Base-by-base conservation (phyloP, 1,140 invertebrate species). In the Antheraea pernyi region DNA sequence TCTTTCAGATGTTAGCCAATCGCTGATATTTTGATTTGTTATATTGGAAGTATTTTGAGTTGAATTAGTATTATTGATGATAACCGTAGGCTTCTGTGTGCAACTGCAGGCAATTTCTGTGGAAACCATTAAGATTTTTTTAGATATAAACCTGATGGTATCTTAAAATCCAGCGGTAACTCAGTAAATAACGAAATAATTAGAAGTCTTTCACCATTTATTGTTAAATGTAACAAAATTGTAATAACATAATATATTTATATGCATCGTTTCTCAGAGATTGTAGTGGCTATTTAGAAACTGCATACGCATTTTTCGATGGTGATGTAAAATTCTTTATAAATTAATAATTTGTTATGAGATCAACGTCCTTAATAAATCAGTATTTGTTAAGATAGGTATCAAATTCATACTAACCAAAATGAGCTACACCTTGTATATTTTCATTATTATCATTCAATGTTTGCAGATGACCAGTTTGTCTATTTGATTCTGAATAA, bases 11-110 rank as follows among this genome's bases (percentile, higher is more conserved):
- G 74, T 65, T 0, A 81, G 60, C 79, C 77, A 82, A 37, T 78
- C 75, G 3, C 65, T 75, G 19, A 84, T 67, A 73, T 77, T 83
- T 53, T 82, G 75, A 59, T 81, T 68, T 18, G 78, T 76, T 36
- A 70, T 69, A 73, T 75, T 79, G 62, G 68, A 81, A 18, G 59
- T 18, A 68, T 68, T 73, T 58, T 68, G n/a, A 16, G 46, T 22
- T 59, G 18, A 71, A 53, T 66, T 22, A 13, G 13, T 16, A 36
- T 59, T 36, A 59, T 59, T n/a, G 59, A 67, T 3, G 6, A 65
- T 22, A 42, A 62, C 13, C 19, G 16, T 7, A 46, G 65, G 13
- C 18, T 63, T 37, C 7, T 63, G 46, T 13, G 16, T 36, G 8
- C 30, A 63, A 37, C 61, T 63, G 19, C 22, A 37, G 30, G 30